Evolutionary conservation across 2,888 invertebrate genomes (phyloP).

Genomic region (Clanis bilineata): DNA sequence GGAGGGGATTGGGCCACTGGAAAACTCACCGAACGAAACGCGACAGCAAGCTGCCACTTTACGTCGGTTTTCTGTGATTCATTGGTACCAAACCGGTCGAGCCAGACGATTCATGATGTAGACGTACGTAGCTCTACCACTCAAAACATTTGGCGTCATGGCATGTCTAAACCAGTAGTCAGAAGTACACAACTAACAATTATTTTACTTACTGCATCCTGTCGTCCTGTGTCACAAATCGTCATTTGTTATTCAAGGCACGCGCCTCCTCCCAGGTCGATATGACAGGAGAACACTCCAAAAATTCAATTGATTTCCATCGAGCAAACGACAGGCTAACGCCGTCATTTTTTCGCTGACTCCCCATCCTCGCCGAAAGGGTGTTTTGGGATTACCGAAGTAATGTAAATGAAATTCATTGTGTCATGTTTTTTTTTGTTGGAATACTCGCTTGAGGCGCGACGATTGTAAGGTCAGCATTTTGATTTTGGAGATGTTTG

Average conservation of each 20-base stretch:
- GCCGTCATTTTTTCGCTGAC: constrained; percentile 51
- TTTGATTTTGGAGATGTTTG: no score
- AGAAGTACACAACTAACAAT: no score
- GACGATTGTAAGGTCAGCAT: no score
- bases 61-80: no score
- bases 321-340: constrained; percentile 45
- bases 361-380: constrained; percentile 44
- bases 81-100: no score
- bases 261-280: constrained; percentile 46
- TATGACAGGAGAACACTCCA: constrained; percentile 51
- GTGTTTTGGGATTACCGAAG: constrained; percentile 37
- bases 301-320: constrained; percentile 61
- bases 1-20: no score
- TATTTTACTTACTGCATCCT: constrained; percentile 26
- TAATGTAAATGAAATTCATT: constrained; percentile 35
- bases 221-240: constrained; percentile 8
- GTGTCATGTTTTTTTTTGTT: constrained; percentile 11
- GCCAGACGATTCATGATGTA: no score
- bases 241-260: constrained; percentile 41
- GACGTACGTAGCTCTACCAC: no score
- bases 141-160: no score
- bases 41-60: no score
- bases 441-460: background rate
- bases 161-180: no score
- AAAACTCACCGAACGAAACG: no score